These are phyloP conservation scores for Turritopsis rubra DNA, from an alignment of 30 jellyfish, hydroid and myxozoan genomes.

Conservation along the genomic window DNA sequence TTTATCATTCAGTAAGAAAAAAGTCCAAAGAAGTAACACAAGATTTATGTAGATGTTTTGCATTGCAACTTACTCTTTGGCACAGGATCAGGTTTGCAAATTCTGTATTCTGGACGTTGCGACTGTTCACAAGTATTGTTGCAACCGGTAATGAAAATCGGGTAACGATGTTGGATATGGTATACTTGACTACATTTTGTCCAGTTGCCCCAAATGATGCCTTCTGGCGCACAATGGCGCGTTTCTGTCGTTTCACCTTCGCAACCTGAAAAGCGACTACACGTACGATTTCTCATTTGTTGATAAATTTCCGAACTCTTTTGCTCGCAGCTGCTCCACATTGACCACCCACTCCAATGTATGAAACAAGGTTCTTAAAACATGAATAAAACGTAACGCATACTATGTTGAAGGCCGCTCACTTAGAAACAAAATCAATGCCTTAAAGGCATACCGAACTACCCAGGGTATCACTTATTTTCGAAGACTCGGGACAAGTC, in stretches of 20 bases:
- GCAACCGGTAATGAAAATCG: conserved; percentile 12
- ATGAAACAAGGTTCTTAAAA: background rate
- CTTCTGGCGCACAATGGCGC: conserved; percentile 13
- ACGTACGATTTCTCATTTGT: conserved; percentile 11
- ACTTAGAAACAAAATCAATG: background rate
- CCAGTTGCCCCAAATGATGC: conserved; percentile 12
- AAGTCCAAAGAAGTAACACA: background rate
- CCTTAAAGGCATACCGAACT: too few species aligned
- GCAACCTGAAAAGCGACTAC: conserved; percentile 3
- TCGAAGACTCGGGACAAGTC: too few species aligned
- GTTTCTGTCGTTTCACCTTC: conserved; percentile 5
- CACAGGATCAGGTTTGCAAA: background rate
- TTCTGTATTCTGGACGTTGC: background rate
- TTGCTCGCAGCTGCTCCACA: conserved; percentile 7
- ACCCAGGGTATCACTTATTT: too few species aligned
- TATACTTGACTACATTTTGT: conserved; percentile 7
- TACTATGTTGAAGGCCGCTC: background rate
- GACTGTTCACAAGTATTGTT: conserved; percentile 1
- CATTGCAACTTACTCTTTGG: background rate
- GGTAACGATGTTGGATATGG: conserved; percentile 18
- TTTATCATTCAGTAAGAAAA: too few species aligned
- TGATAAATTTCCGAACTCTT: background rate
- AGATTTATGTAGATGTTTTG: background rate
- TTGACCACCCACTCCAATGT: conserved; percentile 7
- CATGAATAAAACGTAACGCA: background rate